Conservation (phyloP, 37 sponge, comb jelly and placozoan species). For the Halichondria panicea region DNA sequence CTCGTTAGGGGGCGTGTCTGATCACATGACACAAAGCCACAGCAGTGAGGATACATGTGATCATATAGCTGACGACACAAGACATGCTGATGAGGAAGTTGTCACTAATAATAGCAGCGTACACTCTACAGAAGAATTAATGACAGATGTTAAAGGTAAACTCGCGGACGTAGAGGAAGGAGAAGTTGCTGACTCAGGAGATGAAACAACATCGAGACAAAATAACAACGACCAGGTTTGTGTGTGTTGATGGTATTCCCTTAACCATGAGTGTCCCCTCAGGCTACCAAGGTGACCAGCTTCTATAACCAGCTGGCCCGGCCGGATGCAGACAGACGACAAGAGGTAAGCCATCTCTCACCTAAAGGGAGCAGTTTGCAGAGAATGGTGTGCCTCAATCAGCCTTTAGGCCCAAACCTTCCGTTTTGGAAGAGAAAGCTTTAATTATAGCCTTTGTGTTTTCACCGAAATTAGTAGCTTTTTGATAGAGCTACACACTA, state of each 20-base stretch:
- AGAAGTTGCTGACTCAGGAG: conserved; percentile 40
- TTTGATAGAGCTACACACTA: no score
- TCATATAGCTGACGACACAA: no score
- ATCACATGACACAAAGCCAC: no score
- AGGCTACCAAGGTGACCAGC: conserved; percentile 36
- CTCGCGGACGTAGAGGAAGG: conserved; percentile 34
- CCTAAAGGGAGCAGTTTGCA: no score
- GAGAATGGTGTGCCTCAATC: no score
- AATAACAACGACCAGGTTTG: background rate
- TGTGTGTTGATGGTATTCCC: background rate
- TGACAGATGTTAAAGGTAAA: background rate
- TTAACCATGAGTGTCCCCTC: background rate
- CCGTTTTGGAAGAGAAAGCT: no score
- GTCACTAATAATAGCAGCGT: background rate
- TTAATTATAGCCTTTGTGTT: no score
- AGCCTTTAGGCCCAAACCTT: no score
- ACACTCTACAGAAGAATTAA: background rate
- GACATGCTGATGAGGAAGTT: background rate
- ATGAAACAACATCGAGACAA: background rate
- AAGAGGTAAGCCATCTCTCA: conserved; percentile 38
- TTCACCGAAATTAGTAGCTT: no score
- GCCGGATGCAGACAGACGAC: conserved; percentile 63
- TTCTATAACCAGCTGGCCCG: conserved; percentile 72
- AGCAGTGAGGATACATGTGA: no score
- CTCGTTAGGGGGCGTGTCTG: no score